Percentiles rank a stretch among this genome's conserved stretches.
These are phyloP conservation scores for Scrobipalpa costella DNA, from an alignment of 2,888 invertebrate species.

Conservation along the genomic window DNA sequence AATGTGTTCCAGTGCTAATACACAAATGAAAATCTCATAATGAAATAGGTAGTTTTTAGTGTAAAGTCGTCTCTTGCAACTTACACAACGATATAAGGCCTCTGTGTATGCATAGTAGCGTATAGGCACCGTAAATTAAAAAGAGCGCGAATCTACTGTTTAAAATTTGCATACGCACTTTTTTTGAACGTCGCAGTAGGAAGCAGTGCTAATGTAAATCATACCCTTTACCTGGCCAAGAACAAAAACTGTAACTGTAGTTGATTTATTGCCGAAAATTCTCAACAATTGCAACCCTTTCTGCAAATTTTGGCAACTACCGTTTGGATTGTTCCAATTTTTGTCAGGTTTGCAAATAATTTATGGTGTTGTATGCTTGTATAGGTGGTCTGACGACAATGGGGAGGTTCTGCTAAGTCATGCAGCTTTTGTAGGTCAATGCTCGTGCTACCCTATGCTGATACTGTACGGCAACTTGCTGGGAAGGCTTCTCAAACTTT, in stretches of 20 bases:
- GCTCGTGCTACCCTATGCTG: conserved; percentile 50
- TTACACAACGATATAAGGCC: no score
- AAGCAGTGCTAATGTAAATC: conserved; percentile 23
- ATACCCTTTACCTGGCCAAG: conserved; percentile 22
- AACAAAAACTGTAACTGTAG: conserved; percentile 20
- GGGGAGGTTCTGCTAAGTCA: conserved; percentile 71
- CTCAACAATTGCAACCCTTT: conserved; percentile 44
- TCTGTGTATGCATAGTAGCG: no score
- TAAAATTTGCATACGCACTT: conserved; percentile 24
- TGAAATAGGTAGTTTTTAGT: no score
- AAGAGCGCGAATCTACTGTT: not conserved
- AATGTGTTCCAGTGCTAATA: no score
- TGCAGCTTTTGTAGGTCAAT: conserved; percentile 72
- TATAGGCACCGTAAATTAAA: no score
- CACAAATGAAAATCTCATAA: no score
- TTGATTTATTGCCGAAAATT: conserved; percentile 41
- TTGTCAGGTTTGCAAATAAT: conserved; percentile 55
- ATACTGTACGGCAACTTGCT: conserved; percentile 47
- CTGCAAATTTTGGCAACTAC: conserved; percentile 62
- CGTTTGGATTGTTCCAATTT: conserved; percentile 68
- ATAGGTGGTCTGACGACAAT: conserved; percentile 68
- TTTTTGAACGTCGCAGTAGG: conserved; percentile 16
- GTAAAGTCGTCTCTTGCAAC: no score
- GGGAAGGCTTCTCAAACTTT: conserved; percentile 52
- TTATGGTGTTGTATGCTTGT: conserved; percentile 55